Base-by-base conservation (phyloP, 1,140 invertebrate genomes). In the Lasioglossum albipes region DNA sequence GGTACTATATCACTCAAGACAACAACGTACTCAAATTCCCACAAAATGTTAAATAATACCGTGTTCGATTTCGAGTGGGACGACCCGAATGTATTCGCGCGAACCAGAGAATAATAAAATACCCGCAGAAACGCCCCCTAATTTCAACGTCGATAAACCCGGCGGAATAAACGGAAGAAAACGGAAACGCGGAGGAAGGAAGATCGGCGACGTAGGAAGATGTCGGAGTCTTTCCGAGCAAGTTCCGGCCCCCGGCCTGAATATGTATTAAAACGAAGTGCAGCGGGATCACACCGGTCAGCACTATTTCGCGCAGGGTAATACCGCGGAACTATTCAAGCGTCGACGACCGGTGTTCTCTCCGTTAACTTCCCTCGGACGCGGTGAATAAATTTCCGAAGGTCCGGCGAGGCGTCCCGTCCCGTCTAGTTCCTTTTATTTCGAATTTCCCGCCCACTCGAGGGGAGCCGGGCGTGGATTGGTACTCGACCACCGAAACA, bases 321-420 rank as follows among this genome's bases (percentile, higher is more conserved):
- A 84, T 62, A 41, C 67, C 10, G 41, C 54, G 81, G 62, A 68
- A 71, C 72, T 59, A 76, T 20, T 36, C 69, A 49, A 62, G 42
- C 62, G 36, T 76, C 73, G 74, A 70, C 57, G 64, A 70, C 76
- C 68, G 61, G 61, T 59, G 13, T 79, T 54, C 54, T 54, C 76
- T 52, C 42, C 61, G 77, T 79, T 80, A 84, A 84, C 82, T 84
- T 84, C 82, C 65, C 59, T 75, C 42, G 79, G 76, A 67, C 71
- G 85, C 71, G 85, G 88, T 87, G 88, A 87, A 89, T 86, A 89
- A 88, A 89, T 88, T 89, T 87, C 36, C 77, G 45, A 81, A 76
- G 84, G 81, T 77, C 79, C 71, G 20, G 45, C 70, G 20, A 7
- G 20, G 45, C 70, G 20, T 10, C 13, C 22, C 59, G 18, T 9